phyloP scores from a whole-genome alignment of 2,797 vertebrate genomes.

The Caiman crocodilus region DNA sequence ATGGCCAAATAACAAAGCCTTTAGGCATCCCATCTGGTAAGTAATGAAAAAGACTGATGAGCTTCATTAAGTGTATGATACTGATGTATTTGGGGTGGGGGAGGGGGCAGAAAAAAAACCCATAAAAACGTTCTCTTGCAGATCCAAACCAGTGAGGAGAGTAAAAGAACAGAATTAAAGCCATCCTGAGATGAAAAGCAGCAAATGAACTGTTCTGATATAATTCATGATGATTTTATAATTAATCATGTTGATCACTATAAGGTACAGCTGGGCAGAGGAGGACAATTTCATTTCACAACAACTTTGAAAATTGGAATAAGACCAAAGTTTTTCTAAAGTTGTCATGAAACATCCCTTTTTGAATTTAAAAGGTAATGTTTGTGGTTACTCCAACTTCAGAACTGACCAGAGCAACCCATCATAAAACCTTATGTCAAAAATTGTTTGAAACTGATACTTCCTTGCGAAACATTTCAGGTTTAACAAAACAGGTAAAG shows the following conservation, averaged over 20 bases:
- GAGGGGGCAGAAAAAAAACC: not conserved
- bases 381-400: not conserved
- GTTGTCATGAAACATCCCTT: not conserved
- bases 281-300: not conserved
- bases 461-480: not conserved
- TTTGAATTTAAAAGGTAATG: not conserved
- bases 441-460: not conserved
- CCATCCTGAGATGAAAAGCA: not conserved
- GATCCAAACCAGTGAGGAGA: accelerated
- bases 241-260: not conserved
- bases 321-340: not conserved
- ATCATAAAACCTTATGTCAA: not conserved
- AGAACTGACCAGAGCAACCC: not conserved
- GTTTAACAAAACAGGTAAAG: not conserved
- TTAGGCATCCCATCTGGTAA: conserved; percentile 2
- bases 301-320: not conserved
- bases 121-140: not conserved
- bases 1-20: conserved; percentile 12
- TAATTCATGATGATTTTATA: not conserved
- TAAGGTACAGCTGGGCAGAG: not conserved
- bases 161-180: not conserved
- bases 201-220: not conserved
- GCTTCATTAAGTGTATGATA: conserved; percentile 35
- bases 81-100: not conserved
- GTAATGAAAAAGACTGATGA: conserved; percentile 6